Evolutionary conservation across 2,888 invertebrate genomes (phyloP), one percentile per base, ranked within the genome.

Genomic region (Hydriomena furcata): DNA sequence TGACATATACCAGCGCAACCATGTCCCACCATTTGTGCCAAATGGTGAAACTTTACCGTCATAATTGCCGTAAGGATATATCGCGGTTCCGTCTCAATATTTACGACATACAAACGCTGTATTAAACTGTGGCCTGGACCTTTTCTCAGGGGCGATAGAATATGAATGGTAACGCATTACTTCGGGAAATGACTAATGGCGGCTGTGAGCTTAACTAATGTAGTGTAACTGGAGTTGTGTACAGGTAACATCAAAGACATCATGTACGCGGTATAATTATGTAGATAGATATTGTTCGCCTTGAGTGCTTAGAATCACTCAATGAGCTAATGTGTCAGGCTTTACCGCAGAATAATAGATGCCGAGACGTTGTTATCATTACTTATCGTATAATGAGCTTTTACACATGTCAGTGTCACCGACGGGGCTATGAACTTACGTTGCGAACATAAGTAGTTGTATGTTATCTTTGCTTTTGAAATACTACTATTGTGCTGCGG

Each of bases 151-250:
- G 54, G 56, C 66, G 66, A 66, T 68, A 65, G 64, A 60, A 54
- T 61, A 63, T 71, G 74, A 80, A 82, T 76, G 72, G 78, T 73
- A 76, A 79, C 59, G 63, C 76, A 78, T 80, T 80, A 79, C 68
- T 40, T 52, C 37, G 57, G 76, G 70, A 69, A 76, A 79, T 82
- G 75, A 82, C 66, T 80, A 77, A 82, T 76, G 66, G 65, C 24
- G 49, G 69, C 79, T 75, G 79, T 80, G 80, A 79, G 64, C 68
- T 61, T 73, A 66, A 68, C 66, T 74, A 79, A 82, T 76, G 55
- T 56, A 60, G 52, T 58, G 63, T 61, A 58, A 64, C 48, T 32
- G 42, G 51, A 53, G 60, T 58, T 59, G 49, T 53, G 38, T 37
- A 61, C 61, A 51, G 45, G 61, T 42, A 60, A 63, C 61, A 60